phyloP scores from a whole-genome alignment of 92 coral and sea anemone genomes.

The Bergia sp. region DNA sequence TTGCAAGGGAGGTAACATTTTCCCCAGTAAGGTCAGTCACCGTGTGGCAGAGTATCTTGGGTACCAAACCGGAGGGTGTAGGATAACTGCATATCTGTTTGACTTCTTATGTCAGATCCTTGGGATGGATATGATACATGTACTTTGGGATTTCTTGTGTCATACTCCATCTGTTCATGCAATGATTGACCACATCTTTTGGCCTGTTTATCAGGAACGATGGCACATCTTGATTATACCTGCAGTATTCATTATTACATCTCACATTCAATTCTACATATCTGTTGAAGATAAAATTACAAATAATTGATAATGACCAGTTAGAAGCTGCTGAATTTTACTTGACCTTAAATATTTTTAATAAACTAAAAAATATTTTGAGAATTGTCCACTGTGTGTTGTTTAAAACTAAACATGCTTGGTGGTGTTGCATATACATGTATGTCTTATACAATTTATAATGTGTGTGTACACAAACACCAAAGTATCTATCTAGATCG shows the following conservation, averaged over 20 bases:
- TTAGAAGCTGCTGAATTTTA: no score
- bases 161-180: not conserved
- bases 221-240: slow-evolving; percentile 49
- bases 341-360: no score
- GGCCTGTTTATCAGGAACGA: slow-evolving; percentile 53
- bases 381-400: no score
- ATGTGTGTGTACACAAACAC: no score
- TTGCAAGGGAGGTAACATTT: slow-evolving; percentile 61
- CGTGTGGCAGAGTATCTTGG: not conserved
- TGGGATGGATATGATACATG: not conserved
- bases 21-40: slow-evolving; percentile 60
- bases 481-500: no score
- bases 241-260: slow-evolving; percentile 31
- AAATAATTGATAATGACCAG: no score
- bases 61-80: slow-evolving; percentile 40
- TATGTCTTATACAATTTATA: no score
- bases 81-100: not conserved
- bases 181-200: slow-evolving; percentile 40
- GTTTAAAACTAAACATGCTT: no score
- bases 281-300: slow-evolving; percentile 24
- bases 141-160: not conserved
- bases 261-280: slow-evolving; percentile 48
- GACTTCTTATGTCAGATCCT: not conserved
- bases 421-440: no score
- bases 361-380: no score